Evolutionary conservation across 1,140 invertebrate genomes (phyloP), one percentile per base, ranked within the genome.

Genomic region (Homalodisca vitripennis): DNA sequence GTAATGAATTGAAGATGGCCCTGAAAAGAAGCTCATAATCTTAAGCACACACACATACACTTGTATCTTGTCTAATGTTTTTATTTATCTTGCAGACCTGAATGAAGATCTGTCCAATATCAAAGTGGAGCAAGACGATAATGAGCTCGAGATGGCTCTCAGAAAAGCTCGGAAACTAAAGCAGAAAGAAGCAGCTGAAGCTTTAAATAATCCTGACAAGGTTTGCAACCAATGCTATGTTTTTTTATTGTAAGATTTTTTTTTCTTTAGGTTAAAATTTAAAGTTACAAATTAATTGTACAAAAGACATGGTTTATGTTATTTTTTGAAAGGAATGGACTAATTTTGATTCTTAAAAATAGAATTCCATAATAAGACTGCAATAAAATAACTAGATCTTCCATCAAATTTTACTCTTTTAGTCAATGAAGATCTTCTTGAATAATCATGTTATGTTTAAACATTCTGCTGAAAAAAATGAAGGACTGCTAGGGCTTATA

Each of bases 121-220:
- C 1, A 85, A 85, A 76, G 75, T 89, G 22, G 92, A 92, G 74
- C 83, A 97, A 71, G 89, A 94, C 67, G 87, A 92, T 71, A 78
- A 89, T 53, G 90, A 93, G 75, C 78, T 95, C 51, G 87, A 92
- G 75, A 78, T 87, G 57, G 91, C 89, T 3, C 77, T 93, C 73
- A 87, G 87, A 65, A 90, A 94, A 84, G 86, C 89, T 66, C 82
- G 91, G 75, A 88, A 86, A 72, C 76, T 92, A 0, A 92, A 92
- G 74, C 84, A 88, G 72, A 68, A 69, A 24, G 32, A 66, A 55
- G 47, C 51, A 32, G 32, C 46, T 17, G 57, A 71, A 68, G 47
- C 24, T 2, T 20, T 32, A 17, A 34, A 31, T 34, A 66, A 41
- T 29, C 29, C 62, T 30, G 64, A 70, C 34, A 48, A 29, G 60